Evolutionary conservation across 2,888 invertebrate species (phyloP).

Genomic region (Andrena hattorfiana): DNA sequence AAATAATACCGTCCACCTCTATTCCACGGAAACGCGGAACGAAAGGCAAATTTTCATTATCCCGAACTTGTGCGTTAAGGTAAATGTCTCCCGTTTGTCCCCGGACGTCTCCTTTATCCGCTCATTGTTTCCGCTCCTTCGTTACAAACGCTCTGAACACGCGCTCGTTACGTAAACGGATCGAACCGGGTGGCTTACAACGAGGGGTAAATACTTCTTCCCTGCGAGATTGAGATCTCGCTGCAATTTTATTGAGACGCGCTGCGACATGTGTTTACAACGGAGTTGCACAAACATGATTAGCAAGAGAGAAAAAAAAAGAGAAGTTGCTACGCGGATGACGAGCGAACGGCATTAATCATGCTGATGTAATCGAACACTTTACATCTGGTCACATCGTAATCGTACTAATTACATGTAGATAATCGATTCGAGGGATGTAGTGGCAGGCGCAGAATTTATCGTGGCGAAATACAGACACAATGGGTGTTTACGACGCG

Average conservation of each 20-base stretch:
- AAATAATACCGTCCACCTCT: conserved; percentile 6
- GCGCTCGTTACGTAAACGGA: too few species aligned
- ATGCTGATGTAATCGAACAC: neutral
- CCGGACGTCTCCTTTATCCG: too few species aligned
- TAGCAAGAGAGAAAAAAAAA: neutral
- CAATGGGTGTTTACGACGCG: conserved; percentile 5
- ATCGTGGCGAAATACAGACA: neutral
- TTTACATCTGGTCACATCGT: neutral
- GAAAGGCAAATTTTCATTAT: too few species aligned
- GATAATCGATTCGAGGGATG: neutral
- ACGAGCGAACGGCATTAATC: neutral
- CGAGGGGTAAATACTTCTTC: too few species aligned
- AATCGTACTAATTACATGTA: neutral
- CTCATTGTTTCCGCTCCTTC: too few species aligned
- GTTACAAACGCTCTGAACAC: too few species aligned
- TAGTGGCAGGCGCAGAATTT: too few species aligned
- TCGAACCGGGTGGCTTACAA: too few species aligned
- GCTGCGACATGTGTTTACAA: neutral
- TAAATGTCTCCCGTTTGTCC: too few species aligned
- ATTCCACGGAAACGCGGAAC: neutral
- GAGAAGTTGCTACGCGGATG: neutral
- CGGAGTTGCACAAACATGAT: neutral
- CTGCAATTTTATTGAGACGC: neutral
- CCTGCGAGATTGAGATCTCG: too few species aligned
- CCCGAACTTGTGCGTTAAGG: too few species aligned